phyloP scores from a whole-genome alignment of 2,113 vertebrate species.

The Centropus unirufus region DNA sequence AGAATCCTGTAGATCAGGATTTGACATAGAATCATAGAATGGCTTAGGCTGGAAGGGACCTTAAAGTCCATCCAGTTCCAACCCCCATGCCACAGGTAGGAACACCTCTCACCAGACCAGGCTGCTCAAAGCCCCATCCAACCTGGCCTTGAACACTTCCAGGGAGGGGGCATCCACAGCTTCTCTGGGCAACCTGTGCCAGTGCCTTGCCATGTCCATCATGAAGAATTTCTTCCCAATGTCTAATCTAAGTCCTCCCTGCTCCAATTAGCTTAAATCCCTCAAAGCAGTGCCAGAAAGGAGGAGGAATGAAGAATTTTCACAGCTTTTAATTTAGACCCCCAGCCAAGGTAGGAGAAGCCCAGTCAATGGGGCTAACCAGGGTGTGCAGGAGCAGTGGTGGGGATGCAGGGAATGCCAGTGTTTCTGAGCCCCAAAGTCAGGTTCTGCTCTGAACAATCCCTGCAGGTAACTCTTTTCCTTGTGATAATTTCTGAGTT shows the following conservation, averaged over 20 bases:
- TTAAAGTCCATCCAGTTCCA: too few species aligned
- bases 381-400: accelerated
- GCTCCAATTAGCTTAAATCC: background rate
- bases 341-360: background rate
- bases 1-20: background rate
- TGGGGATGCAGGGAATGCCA: background rate
- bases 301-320: background rate
- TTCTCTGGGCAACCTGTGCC: too few species aligned
- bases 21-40: background rate
- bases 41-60: too few species aligned
- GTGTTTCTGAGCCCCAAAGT: background rate
- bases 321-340: background rate
- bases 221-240: too few species aligned
- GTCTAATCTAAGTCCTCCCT: too few species aligned
- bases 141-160: too few species aligned
- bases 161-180: too few species aligned
- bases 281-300: background rate
- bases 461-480: background rate
- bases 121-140: too few species aligned
- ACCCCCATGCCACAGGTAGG: too few species aligned
- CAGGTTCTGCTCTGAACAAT: background rate
- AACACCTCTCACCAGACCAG: too few species aligned
- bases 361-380: background rate
- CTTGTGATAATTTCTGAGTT: background rate
- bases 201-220: too few species aligned